Base-by-base conservation (phyloP, 2,113 vertebrate genomes). In the Seriola aureovittata region DNA sequence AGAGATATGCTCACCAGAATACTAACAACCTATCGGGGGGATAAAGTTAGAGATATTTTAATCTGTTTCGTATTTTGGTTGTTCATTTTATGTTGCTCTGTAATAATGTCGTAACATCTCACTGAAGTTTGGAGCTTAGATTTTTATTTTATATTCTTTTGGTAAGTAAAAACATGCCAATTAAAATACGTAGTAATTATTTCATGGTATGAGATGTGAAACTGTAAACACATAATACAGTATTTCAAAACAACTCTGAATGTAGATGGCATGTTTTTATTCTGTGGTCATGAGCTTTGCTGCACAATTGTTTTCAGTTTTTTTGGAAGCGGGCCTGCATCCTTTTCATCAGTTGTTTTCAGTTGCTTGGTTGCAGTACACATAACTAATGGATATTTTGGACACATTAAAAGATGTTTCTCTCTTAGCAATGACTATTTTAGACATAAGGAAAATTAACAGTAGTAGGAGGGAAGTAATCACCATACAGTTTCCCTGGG, bases 41-140 rank as follows among this genome's bases (percentile, higher is more conserved):
- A 72, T 75, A 71, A 85, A 87, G 82, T 90, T 80, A 34, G 55
- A 72, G 46, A 80, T 86, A 50, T 85, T 84, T 80, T 78, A 85
- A 89, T 90, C 60, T 7, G 34, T 68, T 75, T 78, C 19, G 48
- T 80, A 66, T 83, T 72, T 72, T 66, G 65, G 29, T 19, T 38
- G 60, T 58, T 82, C 36, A 67, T 77, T 84, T 85, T 73, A 67
- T 85, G 58, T 72, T 69, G 14, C n/a, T 6, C 72, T 57, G 71
- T 71, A 75, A 69, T 78, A 67, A 74, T 69, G 62, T 73, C 10
- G 50, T 48, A 69, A 66, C 60, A 77, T 77, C 52, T 74, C 44
- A 38, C n/a, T 63, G 44, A 77, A 34, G 79, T 25, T 36, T 4
- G 23, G 52, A 44, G 44, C 5, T 10, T n/a, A 25, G 8, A 14